Percentiles rank a stretch among this genome's conserved stretches.
Evolutionary conservation across 1,140 invertebrate genomes (phyloP).

Genomic region (Saccostrea echinata): DNA sequence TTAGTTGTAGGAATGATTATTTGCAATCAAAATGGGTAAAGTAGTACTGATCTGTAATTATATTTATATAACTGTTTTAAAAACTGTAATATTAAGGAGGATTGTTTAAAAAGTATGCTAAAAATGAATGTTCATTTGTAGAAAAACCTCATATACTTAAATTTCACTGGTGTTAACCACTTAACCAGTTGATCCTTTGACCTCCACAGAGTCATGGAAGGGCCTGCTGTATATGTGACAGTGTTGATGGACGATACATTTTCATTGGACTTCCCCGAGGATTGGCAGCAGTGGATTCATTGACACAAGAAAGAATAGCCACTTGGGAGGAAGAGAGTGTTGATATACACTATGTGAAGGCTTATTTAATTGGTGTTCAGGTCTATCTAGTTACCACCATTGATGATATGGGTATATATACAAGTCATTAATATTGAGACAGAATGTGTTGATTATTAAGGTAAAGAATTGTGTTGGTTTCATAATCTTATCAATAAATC

Average conservation of each 20-base stretch:
- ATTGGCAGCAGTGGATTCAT: conserved; percentile 68
- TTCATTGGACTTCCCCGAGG: conserved; percentile 75
- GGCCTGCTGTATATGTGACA: conserved; percentile 64
- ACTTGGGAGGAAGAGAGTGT: conserved; percentile 73
- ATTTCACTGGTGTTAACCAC: no score
- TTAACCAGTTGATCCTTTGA: neutral
- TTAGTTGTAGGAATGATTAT: no score
- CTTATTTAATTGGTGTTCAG: conserved; percentile 63
- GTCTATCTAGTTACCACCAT: conserved; percentile 69
- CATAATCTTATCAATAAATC: no score
- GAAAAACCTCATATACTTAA: no score
- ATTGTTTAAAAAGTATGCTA: no score
- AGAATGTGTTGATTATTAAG: no score
- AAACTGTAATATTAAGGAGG: no score
- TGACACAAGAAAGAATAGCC: conserved; percentile 60
- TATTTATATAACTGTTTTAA: no score
- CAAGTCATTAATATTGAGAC: neutral
- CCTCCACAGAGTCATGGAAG: conserved; percentile 61
- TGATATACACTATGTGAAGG: conserved; percentile 69
- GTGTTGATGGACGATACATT: conserved; percentile 71
- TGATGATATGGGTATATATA: conserved; percentile 75
- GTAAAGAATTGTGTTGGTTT: no score
- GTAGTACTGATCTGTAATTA: no score
- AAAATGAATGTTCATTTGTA: no score
- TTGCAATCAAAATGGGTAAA: no score